These are phyloP conservation scores for Drosophila virilis DNA, from an alignment of 1,140 invertebrate genomes.

Conservation along the genomic window DNA sequence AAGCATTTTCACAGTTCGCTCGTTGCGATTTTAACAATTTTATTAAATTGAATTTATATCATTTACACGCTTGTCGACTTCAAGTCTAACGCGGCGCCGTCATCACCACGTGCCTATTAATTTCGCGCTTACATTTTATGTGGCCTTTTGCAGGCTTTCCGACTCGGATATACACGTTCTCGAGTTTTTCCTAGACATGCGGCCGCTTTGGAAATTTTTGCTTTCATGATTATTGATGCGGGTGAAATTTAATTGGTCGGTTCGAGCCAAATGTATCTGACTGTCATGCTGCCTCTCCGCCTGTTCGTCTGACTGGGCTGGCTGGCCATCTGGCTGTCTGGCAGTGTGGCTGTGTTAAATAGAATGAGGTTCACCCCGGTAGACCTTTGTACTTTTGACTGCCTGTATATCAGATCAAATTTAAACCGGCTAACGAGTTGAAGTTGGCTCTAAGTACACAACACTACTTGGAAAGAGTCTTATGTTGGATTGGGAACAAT, in stretches of 20 bases:
- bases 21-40: constrained; percentile 84
- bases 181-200: constrained; percentile 44
- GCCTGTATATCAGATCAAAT: constrained; percentile 67
- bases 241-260: constrained; percentile 81
- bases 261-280: constrained; percentile 40
- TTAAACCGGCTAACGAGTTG: constrained; percentile 56
- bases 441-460: constrained; percentile 26
- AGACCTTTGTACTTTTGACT: constrained; percentile 22
- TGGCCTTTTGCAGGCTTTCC: constrained; percentile 60
- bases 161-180: constrained; percentile 32
- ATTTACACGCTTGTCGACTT: constrained; percentile 84
- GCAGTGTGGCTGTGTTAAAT: not conserved
- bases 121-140: constrained; percentile 70
- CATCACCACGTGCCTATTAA: constrained; percentile 52
- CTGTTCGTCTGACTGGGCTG: not conserved
- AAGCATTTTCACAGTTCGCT: constrained; percentile 77
- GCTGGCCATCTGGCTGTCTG: constrained; percentile 11
- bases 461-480: constrained; percentile 22
- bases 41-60: constrained; percentile 84
- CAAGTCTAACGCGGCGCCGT: constrained; percentile 55
- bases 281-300: constrained; percentile 5
- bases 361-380: not conserved
- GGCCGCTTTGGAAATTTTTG: constrained; percentile 65
- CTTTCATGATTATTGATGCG: constrained; percentile 83
- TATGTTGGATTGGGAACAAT: not conserved